phyloP scores from a whole-genome alignment of 1,140 invertebrate genomes.

The Zaprionus davidi region DNA sequence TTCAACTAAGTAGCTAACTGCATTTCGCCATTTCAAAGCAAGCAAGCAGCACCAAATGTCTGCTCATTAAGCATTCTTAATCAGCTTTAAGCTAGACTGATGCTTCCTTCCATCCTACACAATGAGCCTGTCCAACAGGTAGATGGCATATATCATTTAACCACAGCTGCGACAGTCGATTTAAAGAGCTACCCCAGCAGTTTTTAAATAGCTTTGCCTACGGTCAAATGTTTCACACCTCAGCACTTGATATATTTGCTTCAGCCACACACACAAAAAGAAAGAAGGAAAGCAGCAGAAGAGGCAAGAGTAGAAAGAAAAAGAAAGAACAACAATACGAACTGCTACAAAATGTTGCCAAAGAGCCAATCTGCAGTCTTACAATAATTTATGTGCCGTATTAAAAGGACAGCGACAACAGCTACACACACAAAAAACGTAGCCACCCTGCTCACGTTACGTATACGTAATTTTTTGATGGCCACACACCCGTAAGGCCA shows the following conservation, averaged over 20 bases:
- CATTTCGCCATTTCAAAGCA: neutral
- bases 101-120: neutral
- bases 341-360: slow-evolving; percentile 69
- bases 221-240: slow-evolving; percentile 68
- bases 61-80: slow-evolving; percentile 8
- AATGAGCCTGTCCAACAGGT: slow-evolving; percentile 24
- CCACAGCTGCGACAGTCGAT: slow-evolving; percentile 16
- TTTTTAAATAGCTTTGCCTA: slow-evolving; percentile 25
- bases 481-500: slow-evolving; percentile 51
- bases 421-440: slow-evolving; percentile 37
- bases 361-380: slow-evolving; percentile 78
- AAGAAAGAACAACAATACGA: neutral
- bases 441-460: slow-evolving; percentile 50
- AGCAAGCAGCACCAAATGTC: neutral
- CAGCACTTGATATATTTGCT: slow-evolving; percentile 64
- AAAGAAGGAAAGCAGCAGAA: neutral
- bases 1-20: neutral
- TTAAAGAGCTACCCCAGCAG: slow-evolving; percentile 30
- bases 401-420: slow-evolving; percentile 80
- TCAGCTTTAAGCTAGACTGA: slow-evolving; percentile 22
- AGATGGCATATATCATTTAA: slow-evolving; percentile 34
- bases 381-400: slow-evolving; percentile 81
- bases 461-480: slow-evolving; percentile 82
- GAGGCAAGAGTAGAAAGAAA: neutral
- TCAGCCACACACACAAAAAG: slow-evolving; percentile 15